Base-by-base conservation (phyloP, 2,888 invertebrate genomes). In the Idaea straminata region DNA sequence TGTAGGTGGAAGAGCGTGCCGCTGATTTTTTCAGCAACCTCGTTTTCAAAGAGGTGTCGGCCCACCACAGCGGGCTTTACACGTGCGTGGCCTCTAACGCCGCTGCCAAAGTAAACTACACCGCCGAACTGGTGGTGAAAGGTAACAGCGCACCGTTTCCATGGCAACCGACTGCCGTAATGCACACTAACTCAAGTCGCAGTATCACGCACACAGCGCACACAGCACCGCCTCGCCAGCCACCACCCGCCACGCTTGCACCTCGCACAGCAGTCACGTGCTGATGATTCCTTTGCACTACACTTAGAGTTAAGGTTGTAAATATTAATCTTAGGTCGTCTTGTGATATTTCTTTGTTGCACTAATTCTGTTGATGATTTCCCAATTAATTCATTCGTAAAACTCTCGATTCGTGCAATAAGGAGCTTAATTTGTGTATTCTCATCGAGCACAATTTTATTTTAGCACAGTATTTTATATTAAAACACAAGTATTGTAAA, bases 11-110 rank as follows among this genome's bases (percentile, higher is more conserved):
- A 84, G 95, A 96, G 79, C 94, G 95, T 63, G 95, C 95, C 69
- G 95, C 95, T 74, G 95, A 95, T 84, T 96, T 96, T 93, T 96
- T 95, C 90, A 96, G 96, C 87, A 94, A 96, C 88, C 92, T 96
- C 83, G 95, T 96, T 74, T 95, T 96, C 91, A 95, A 96, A 93
- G 95, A 95, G 88, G 95, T 96, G 75, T 94, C 94, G 70, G 94
- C 95, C 66, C 93, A 92, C 70, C 96, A 96, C 89, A 95, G 95
- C 85, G 96, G 96, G 62, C 94, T 93, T 77, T 96, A 96, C 87
- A 95, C 96, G 73, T 96, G 96, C 87, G 95, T 95, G 80, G 96
- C 96, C 63, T 94, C 95, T 77, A 96, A 96, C 91, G 94, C 94
- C 66, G 96, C 96, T 68, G 95, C 96, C 76, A 95, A 94, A 86